These are phyloP conservation scores for Digitonthophagus gazella DNA, from an alignment of 2,888 invertebrate species.

Conservation along the genomic window DNA sequence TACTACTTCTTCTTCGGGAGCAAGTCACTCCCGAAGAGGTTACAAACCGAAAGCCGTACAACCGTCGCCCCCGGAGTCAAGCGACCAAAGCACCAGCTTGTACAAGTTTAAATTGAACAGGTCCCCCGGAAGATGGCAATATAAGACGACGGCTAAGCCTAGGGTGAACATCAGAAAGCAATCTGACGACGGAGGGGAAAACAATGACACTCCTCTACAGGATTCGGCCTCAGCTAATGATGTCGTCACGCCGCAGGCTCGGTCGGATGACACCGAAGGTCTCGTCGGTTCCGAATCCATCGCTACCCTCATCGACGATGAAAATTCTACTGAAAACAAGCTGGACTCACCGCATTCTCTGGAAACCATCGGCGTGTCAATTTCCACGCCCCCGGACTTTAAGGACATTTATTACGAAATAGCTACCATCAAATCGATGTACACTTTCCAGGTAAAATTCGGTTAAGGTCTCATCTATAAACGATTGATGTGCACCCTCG, in stretches of 20 bases:
- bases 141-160: constrained; percentile 86
- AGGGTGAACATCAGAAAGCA: constrained; percentile 76
- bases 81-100: constrained; percentile 56
- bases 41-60: constrained; percentile 67
- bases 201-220: constrained; percentile 35
- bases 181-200: constrained; percentile 57
- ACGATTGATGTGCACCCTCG: constrained; percentile 5
- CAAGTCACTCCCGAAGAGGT: constrained; percentile 53
- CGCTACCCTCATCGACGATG: constrained; percentile 59
- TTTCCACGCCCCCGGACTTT: constrained; percentile 83
- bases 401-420: constrained; percentile 85
- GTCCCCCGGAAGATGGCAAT: constrained; percentile 85
- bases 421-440: constrained; percentile 86
- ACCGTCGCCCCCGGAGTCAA: constrained; percentile 56
- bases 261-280: constrained; percentile 59
- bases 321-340: constrained; percentile 63
- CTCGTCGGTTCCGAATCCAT: constrained; percentile 73
- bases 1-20: constrained; percentile 10
- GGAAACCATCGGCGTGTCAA: constrained; percentile 84
- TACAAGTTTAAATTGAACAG: constrained; percentile 82
- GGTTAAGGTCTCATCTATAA: background rate
- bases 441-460: constrained; percentile 76
- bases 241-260: constrained; percentile 55
- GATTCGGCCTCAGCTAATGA: constrained; percentile 49
- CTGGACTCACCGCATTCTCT: constrained; percentile 62